These are phyloP conservation scores for Plodia interpunctella DNA, from an alignment of 1,140 invertebrate genomes.

Conservation along the genomic window DNA sequence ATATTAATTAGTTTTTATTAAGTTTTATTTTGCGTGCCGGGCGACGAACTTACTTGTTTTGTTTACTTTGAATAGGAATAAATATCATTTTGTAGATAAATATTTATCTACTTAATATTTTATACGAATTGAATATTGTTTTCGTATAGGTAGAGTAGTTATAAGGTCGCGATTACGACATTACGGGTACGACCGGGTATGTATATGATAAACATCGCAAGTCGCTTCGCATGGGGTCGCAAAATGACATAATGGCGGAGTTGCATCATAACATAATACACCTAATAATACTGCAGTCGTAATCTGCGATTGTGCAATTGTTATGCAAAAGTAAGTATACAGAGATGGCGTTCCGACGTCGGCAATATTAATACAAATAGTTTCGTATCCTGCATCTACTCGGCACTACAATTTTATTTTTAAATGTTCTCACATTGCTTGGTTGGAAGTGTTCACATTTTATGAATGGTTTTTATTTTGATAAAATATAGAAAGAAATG, in stretches of 20 bases:
- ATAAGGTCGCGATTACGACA: too few relatives aligned
- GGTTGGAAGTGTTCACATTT: background rate
- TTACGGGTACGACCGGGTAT: too few relatives aligned
- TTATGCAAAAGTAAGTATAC: slow-evolving; percentile 4
- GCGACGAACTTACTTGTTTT: too few relatives aligned
- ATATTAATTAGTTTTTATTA: too few relatives aligned
- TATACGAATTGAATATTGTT: too few relatives aligned
- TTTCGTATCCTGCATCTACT: background rate
- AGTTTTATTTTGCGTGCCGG: too few relatives aligned
- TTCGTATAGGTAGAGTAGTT: too few relatives aligned
- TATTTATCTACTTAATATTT: too few relatives aligned
- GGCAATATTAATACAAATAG: slow-evolving; percentile 1
- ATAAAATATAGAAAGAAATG: too few relatives aligned
- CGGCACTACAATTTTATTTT: background rate
- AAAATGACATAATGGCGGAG: background rate
- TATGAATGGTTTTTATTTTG: background rate
- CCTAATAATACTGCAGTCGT: background rate
- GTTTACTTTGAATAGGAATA: too few relatives aligned
- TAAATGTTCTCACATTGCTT: background rate
- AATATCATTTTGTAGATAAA: too few relatives aligned
- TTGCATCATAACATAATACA: background rate
- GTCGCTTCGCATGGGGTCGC: background rate
- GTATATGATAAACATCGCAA: too few relatives aligned
- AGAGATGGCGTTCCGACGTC: background rate
- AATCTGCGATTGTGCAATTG: background rate